A percentile compares a stretch with the other conserved stretches of the same genome.
phyloP scores from a whole-genome alignment of 2,797 vertebrate genomes.

The Pseudomugil gertrudae region DNA sequence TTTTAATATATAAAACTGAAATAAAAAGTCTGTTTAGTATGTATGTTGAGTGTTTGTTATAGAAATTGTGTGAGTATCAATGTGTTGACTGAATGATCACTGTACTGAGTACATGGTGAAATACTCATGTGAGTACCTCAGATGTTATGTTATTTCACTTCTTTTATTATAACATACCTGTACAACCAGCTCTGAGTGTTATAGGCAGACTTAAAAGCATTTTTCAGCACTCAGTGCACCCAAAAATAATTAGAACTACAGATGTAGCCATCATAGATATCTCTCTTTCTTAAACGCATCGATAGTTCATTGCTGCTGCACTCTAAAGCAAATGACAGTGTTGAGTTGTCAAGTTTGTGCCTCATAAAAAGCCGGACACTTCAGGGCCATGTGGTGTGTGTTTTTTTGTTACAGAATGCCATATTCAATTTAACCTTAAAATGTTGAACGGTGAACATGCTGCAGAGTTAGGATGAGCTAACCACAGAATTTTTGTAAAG shows the following conservation, averaged over 20 bases:
- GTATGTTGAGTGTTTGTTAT: conserved; percentile 75
- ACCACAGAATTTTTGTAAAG: conserved; percentile 31
- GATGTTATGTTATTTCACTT: conserved; percentile 57
- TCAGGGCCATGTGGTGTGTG: conserved; percentile 7
- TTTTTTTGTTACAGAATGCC: conserved; percentile 43
- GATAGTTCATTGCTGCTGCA: conserved; percentile 36
- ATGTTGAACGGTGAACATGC: conserved; percentile 43
- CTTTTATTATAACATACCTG: conserved; percentile 53
- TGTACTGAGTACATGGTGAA: conserved; percentile 70
- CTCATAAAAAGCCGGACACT: conserved; percentile 27
- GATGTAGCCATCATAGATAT: conserved; percentile 62
- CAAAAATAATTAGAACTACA: conserved; percentile 39
- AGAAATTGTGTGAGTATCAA: conserved; percentile 65
- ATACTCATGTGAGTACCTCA: conserved; percentile 68
- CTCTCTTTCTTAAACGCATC: conserved; percentile 33
- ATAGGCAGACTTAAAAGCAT: conserved; percentile 29
- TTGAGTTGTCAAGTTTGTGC: conserved; percentile 54
- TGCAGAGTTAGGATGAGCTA: conserved; percentile 39
- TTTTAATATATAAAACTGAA: conserved; percentile 77
- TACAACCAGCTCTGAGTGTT: conserved; percentile 34
- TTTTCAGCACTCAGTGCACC: conserved; percentile 34
- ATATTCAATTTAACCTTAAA: conserved; percentile 41
- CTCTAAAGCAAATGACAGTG: conserved; percentile 45
- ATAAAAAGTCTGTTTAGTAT: conserved; percentile 73
- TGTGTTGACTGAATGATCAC: conserved; percentile 68